These are phyloP conservation scores for Ctenopoma multispine DNA, from an alignment of 2,797 vertebrate species.

Conservation along the genomic window DNA sequence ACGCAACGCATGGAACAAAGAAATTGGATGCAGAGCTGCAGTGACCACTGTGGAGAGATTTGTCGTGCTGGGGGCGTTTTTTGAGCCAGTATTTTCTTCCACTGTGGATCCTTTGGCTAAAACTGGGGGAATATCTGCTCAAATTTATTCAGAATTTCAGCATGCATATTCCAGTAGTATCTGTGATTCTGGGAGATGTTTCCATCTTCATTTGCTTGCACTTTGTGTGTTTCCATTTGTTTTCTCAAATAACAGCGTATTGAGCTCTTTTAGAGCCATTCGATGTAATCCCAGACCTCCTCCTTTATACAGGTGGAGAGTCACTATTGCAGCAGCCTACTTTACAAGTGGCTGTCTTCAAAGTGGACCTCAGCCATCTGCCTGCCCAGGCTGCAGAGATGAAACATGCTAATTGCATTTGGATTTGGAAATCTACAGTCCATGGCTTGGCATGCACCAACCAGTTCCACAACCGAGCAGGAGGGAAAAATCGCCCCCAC, in stretches of 20 bases:
- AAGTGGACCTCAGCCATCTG: slow-evolving; percentile 56
- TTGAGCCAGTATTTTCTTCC: slow-evolving; percentile 33
- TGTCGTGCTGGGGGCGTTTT: slow-evolving; percentile 43
- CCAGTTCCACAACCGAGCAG: slow-evolving; percentile 29
- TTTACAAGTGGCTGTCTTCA: slow-evolving; percentile 19
- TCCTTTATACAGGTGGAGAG: slow-evolving; percentile 30
- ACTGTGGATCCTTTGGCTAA: slow-evolving; percentile 19
- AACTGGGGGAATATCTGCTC: slow-evolving; percentile 20
- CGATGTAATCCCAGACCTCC: slow-evolving; percentile 8
- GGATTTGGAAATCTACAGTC: neutral
- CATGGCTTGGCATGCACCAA: slow-evolving; percentile 25
- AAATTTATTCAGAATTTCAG: slow-evolving; percentile 20
- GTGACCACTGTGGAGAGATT: slow-evolving; percentile 44
- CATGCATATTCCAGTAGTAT: neutral
- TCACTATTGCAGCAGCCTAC: slow-evolving; percentile 1
- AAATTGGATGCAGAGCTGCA: slow-evolving; percentile 27
- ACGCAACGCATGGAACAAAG: slow-evolving; percentile 45
- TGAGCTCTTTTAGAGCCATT: neutral
- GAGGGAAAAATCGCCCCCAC: slow-evolving; percentile 29
- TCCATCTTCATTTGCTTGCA: neutral
- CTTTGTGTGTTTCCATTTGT: neutral
- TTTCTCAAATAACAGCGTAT: neutral
- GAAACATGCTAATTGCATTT: slow-evolving; percentile 50
- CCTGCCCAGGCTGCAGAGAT: slow-evolving; percentile 19
- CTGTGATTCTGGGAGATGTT: neutral